Evolutionary conservation across 2,888 invertebrate genomes (phyloP), one percentile per base, ranked within the genome.

Genomic region (Dinocampus coccinellae): DNA sequence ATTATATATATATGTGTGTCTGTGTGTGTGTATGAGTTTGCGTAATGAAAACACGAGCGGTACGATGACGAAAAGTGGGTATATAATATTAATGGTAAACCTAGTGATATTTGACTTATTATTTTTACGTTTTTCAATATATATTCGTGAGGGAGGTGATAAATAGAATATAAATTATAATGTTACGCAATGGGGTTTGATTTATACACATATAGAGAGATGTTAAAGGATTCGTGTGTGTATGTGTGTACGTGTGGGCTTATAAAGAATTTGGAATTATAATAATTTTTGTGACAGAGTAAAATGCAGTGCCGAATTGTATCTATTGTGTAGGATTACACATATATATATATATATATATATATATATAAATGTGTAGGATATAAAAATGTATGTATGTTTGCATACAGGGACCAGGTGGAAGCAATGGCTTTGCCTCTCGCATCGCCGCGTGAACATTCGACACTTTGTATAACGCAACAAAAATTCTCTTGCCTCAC

Each of bases 241-340:
- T 47, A 47, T 16, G 7, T 3, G 3, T n/a, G 9, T 16, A n/a
- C 16, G 47, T 16, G 16, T 47, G 47, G n/a, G 47, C 16, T 47
- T 47, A n/a, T 47, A 7, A 3, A 9, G 2, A 16, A 2, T 7
- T 6, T 1, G 47, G 16, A 83, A 83, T 83, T 83, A 83, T 82
- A 83, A 83, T 83, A 80, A 83, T 81, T 82, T n/a, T 80, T 77
- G 68, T 72, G 60, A 75, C 75, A 77, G 78, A 78, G 80, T 82
- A 81, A 80, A n/a, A 80, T 80, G 79, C 9, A 47, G 47, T 47
- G 47, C 16, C 47, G 47, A 47, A 47, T 47, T 47, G 47, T 39
- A 39, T 39, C 76, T 77, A 72, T 74, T 75, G 11, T 57, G 29
- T n/a, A n/a, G n/a, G n/a, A n/a, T n/a, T n/a, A n/a, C n/a, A n/a